These are phyloP conservation scores for Oscheius sp. DNA, from an alignment of 2,888 invertebrate species.

Conservation along the genomic window DNA sequence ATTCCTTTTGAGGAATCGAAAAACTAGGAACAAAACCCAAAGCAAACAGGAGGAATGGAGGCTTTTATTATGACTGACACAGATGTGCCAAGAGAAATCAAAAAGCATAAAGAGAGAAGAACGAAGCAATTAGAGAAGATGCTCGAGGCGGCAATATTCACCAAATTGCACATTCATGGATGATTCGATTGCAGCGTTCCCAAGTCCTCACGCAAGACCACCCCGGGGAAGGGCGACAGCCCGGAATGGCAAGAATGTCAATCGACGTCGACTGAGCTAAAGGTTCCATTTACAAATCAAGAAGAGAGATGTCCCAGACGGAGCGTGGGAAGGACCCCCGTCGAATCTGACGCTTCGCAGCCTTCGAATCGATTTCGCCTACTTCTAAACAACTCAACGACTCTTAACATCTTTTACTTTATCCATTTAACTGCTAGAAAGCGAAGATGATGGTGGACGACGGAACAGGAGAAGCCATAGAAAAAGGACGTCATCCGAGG, in stretches of 20 bases:
- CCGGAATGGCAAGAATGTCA: too few species aligned
- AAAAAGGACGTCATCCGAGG: background rate
- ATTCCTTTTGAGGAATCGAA: background rate
- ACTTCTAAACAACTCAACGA: slow-evolving; percentile 15
- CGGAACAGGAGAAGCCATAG: background rate
- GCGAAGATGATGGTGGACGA: too few species aligned
- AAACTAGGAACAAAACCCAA: background rate
- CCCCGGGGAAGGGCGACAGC: background rate
- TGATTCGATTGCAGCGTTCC: slow-evolving; percentile 24
- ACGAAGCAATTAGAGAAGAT: too few species aligned
- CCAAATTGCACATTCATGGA: slow-evolving; percentile 16
- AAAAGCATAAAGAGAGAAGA: background rate
- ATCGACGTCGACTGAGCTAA: background rate
- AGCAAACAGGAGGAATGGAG: slow-evolving; percentile 11
- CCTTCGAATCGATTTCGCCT: slow-evolving; percentile 22
- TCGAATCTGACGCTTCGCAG: slow-evolving; percentile 12
- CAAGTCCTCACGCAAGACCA: slow-evolving; percentile 8
- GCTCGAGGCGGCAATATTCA: background rate
- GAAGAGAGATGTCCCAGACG: background rate
- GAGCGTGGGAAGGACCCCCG: background rate
- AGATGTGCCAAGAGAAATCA: slow-evolving; percentile 7
- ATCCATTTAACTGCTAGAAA: background rate
- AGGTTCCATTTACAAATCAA: background rate
- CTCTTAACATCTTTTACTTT: background rate
- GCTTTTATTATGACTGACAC: slow-evolving; percentile 15